Percentiles rank a stretch among this genome's conserved stretches.
Evolutionary conservation across 1,140 invertebrate species (phyloP).

Genomic region (Scaptomyza graminum): DNA sequence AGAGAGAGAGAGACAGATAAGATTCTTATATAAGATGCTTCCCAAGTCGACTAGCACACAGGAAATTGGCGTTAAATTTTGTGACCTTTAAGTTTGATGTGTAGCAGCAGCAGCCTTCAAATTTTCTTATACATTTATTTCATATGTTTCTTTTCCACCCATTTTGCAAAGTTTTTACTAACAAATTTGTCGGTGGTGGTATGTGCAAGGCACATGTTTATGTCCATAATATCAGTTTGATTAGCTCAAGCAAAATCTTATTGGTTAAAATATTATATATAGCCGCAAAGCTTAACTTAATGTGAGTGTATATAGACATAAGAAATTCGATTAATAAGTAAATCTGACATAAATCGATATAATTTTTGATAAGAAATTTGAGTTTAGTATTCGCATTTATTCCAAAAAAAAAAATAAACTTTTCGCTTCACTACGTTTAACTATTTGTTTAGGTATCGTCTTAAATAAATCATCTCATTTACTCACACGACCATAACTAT

Average conservation of each 20-base stretch:
- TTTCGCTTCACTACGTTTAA: no score
- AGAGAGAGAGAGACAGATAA: conserved; percentile 15
- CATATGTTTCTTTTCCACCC: neutral
- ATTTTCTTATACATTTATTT: conserved; percentile 12
- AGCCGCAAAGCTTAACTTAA: neutral
- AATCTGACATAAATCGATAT: neutral
- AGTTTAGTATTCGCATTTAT: neutral
- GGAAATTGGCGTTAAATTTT: conserved; percentile 71
- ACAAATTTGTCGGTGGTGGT: conserved; percentile 17
- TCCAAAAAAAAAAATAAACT: no score
- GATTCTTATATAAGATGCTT: conserved; percentile 55
- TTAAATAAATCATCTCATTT: no score
- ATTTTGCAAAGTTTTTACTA: conserved; percentile 28
- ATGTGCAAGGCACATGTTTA: conserved; percentile 8
- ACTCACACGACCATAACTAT: no score
- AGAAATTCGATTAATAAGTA: neutral
- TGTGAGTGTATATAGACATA: neutral
- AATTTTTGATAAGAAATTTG: neutral
- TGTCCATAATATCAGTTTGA: conserved; percentile 29
- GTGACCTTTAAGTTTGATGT: conserved; percentile 64
- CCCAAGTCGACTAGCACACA: conserved; percentile 27
- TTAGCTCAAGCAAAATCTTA: conserved; percentile 31
- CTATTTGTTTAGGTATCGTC: no score
- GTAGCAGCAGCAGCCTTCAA: conserved; percentile 17
- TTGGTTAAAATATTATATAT: conserved; percentile 23